Conservation (phyloP, 2,113 vertebrate genomes). For the Micronycteris hirsuta region DNA sequence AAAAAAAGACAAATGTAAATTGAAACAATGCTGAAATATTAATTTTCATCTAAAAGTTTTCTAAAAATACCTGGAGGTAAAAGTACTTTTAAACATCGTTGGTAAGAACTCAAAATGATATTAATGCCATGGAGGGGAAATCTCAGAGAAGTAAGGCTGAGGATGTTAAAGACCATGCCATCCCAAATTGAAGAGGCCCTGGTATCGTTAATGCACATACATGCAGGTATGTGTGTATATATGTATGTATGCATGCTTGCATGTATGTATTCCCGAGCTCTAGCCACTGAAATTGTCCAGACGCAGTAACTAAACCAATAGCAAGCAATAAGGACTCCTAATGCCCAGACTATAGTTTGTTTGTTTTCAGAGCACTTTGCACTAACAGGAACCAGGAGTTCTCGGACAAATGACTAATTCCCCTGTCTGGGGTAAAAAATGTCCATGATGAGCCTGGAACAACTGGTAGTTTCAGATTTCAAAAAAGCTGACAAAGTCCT, state of each 20-base stretch:
- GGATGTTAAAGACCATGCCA: background rate
- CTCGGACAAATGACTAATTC: background rate
- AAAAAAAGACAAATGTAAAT: slow-evolving; percentile 5
- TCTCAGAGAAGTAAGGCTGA: background rate
- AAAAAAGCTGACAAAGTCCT: background rate
- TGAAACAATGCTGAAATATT: background rate
- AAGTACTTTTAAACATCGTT: background rate
- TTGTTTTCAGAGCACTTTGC: background rate
- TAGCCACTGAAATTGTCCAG: background rate
- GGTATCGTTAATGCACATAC: background rate
- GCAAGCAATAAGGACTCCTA: background rate
- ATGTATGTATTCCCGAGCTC: background rate
- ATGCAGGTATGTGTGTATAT: too few relatives aligned
- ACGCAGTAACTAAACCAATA: background rate
- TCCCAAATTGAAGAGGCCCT: background rate
- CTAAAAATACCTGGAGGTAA: background rate
- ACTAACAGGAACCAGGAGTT: background rate
- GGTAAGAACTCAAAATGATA: background rate
- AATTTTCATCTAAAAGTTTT: slow-evolving; percentile 6
- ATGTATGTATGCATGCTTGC: too few relatives aligned
- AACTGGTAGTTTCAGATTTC: background rate
- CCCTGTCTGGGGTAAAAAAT: background rate
- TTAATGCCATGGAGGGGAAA: background rate
- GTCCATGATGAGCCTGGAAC: background rate
- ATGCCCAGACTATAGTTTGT: background rate